Base-by-base conservation (phyloP, 2,113 vertebrate genomes). In the Coreoperca whiteheadi region DNA sequence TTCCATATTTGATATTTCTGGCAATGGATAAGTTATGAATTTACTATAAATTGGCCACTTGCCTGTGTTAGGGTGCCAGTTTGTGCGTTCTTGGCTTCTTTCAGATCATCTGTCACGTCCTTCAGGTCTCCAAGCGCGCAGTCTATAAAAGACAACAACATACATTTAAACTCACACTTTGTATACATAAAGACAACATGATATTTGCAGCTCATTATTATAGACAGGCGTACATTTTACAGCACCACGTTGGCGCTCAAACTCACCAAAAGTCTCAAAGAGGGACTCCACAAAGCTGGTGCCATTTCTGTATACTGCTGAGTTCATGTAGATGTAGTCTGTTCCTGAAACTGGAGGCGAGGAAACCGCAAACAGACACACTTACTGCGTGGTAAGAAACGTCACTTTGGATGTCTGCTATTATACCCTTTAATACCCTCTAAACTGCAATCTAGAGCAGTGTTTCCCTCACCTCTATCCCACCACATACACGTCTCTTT, bases 251-350 rank as follows among this genome's bases (percentile, higher is more conserved):
- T 9, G 5, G 28, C 66, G 18, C 18, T 60, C 8, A 61, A 50
- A 89, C 96, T 0, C 94, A 99, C 98, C 98, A 56, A 99, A 99
- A 61, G 96, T 97, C 84, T 99, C 98, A 69, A 99, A 99, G 77
- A 99, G 96, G 9, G 98, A 99, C 90, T 99, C 98, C 74, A 99
- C 98, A 2, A 99, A 99, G 93, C 98, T 99, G 82, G 98, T 99
- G 74, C 98, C 98, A 1, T 98, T 98, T 93, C 97, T 96, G 84
- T 97, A 96, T 50, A 97, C 95, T 0, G 96, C 91, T 0, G 97
- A 97, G 95, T 99, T 99, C 96, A 99, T 95, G 0, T 99, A 99
- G 90, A 97, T 96, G 87, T 96, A 98, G 64, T 97, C 96, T 75
- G 94, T 81, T 2, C 97, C 96, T 84, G 96, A 96, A 65, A 95